Evolutionary conservation across 2,888 invertebrate species (phyloP), one percentile per base, ranked within the genome.

Genomic region (Ormyrus nitidulus): DNA sequence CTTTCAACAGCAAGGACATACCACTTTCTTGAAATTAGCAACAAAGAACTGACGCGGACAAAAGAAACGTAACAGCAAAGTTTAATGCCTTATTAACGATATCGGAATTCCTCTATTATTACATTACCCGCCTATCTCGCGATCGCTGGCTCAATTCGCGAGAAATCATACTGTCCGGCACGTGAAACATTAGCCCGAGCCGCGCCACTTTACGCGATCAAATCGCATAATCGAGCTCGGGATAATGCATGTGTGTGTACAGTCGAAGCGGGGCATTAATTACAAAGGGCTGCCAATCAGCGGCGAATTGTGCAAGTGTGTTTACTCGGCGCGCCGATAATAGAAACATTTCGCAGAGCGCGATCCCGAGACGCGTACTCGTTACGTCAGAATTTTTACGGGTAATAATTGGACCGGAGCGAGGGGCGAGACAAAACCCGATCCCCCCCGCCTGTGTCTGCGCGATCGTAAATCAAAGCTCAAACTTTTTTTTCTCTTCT

Each of bases 261-360:
- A 19, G 19, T 19, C 19, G 19, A 19, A 19, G 19, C 19, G 19
- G 19, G 2, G 2, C 51, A 34, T 61, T 59, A 71, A 70, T 70
- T 48, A 34, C 70, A 58, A 71, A 58, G 59, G 13, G 10, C 19
- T 61, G 71, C 51, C 71, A 71, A 71, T 71, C 59, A 71, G 6
- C 59, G 6, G 58, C 8, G n/a, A 56, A 49, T 71, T 71, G 59
- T 13, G 71, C 71, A 72, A 72, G 46, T 11, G 49, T 11, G 49
- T 19, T 13, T 19, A 13, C 9, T 6, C 5, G 46, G 70, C 49
- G 13, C 61, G n/a, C 11, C 13, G 6, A 46, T 58, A 61, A 76
- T 76, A 61, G 54, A 68, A 76, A 68, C 53, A 51, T 76, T 76
- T 51, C 9, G 49, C 13, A 48, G 48, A 48, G 48, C 6, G 19